These are phyloP conservation scores for Andrena bicolor DNA, from an alignment of 2,888 invertebrate genomes.

Conservation along the genomic window DNA sequence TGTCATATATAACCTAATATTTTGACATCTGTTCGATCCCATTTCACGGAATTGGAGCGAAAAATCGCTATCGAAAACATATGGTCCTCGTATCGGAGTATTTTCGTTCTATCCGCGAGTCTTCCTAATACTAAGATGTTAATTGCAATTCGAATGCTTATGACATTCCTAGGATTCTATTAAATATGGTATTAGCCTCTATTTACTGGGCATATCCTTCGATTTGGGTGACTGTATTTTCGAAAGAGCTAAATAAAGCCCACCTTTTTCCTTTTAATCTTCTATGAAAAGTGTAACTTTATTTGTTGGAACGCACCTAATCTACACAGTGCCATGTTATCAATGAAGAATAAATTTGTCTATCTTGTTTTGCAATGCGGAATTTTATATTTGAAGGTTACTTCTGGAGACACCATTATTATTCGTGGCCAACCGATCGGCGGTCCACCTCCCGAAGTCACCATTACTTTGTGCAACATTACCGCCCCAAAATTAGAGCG, in stretches of 20 bases:
- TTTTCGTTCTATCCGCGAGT: conserved; percentile 26
- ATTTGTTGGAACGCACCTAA: not conserved
- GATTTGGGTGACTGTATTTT: not conserved
- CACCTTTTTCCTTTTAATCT: conserved; percentile 34
- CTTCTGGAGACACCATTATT: conserved; percentile 98
- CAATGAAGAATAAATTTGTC: not conserved
- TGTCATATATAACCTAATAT: conserved; percentile 53
- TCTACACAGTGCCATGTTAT: not conserved
- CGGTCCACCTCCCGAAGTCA: conserved; percentile 96
- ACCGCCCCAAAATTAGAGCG: conserved; percentile 95
- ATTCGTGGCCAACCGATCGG: conserved; percentile 93
- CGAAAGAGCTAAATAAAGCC: not conserved
- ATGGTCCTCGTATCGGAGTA: conserved; percentile 57
- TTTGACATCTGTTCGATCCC: conserved; percentile 32
- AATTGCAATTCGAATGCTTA: not conserved
- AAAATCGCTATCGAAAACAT: conserved; percentile 58
- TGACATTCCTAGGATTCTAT: not conserved
- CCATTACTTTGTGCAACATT: conserved; percentile 95
- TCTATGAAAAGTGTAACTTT: conserved; percentile 54
- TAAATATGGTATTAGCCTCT: not conserved
- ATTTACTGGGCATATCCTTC: conserved; percentile 12
- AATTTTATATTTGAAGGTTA: conserved; percentile 88
- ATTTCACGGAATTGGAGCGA: conserved; percentile 32
- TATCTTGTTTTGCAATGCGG: not conserved
- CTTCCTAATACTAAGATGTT: not conserved